A percentile compares a stretch with the other conserved stretches of the same genome.
Evolutionary conservation across 2,797 vertebrate species (phyloP).

Genomic region (Podarcis siculus): DNA sequence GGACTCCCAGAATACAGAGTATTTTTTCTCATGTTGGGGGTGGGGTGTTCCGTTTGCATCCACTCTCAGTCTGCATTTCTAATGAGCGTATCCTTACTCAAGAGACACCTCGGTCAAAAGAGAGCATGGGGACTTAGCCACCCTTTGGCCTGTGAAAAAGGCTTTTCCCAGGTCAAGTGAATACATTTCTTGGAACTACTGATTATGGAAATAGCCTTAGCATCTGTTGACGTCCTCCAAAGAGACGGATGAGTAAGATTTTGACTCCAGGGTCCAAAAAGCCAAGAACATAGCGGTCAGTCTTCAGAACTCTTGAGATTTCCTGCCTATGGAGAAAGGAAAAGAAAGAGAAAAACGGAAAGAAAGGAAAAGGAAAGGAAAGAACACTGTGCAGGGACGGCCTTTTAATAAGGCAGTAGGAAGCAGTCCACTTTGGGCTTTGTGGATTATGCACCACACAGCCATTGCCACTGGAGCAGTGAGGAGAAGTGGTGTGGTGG

Average conservation of each 20-base stretch:
- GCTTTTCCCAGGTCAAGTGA: conserved; percentile 14
- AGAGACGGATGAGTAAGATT: conserved; percentile 1
- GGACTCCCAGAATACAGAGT: not conserved
- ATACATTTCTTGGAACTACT: conserved; percentile 32
- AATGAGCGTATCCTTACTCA: not conserved
- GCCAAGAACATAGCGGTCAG: conserved; percentile 5
- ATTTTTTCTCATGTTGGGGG: not conserved
- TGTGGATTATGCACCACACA: too few relatives aligned
- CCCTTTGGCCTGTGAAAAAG: conserved; percentile 27
- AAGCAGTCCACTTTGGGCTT: too few relatives aligned
- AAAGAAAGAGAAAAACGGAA: not conserved
- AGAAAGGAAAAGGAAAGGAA: not conserved
- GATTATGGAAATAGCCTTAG: not conserved
- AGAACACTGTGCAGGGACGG: not conserved
- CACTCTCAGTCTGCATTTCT: not conserved
- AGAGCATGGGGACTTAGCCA: conserved; percentile 17
- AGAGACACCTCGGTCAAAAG: conserved; percentile 30
- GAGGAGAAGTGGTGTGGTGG: too few relatives aligned
- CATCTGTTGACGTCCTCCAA: conserved; percentile 18
- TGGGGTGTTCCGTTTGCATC: not conserved
- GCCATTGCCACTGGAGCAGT: not conserved
- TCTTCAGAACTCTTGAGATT: conserved; percentile 6
- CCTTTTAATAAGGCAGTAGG: not conserved
- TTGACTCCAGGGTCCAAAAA: not conserved
- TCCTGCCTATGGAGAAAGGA: not conserved